Percentiles rank a stretch among this genome's conserved stretches.
phyloP scores from a whole-genome alignment of 2,888 invertebrate species.

The Ypsolopha scabrella region DNA sequence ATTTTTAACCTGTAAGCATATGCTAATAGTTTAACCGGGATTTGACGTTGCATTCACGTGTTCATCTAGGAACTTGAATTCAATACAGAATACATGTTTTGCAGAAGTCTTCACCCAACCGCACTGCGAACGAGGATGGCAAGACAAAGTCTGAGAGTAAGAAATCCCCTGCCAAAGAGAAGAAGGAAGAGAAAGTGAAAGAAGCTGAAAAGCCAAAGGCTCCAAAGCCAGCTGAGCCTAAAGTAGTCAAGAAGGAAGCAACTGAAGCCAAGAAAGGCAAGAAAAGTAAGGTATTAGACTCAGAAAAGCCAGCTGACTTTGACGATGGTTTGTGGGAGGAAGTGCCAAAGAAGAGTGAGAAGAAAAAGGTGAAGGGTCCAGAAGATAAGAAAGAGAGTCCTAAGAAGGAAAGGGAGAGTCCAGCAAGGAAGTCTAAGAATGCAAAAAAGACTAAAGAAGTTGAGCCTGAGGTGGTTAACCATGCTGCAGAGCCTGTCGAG shows the following conservation, averaged over 20 bases:
- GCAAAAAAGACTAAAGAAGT: constrained; percentile 42
- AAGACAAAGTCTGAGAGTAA: constrained; percentile 72
- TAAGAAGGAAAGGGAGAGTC: constrained; percentile 61
- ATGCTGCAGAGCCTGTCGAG: constrained; percentile 32
- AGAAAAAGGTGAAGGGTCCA: constrained; percentile 67
- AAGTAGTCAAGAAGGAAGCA: constrained; percentile 52
- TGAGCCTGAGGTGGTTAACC: constrained; percentile 40
- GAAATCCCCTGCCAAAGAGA: constrained; percentile 66
- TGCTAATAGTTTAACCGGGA: constrained; percentile 35
- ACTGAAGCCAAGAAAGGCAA: constrained; percentile 69
- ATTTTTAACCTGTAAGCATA: constrained; percentile 59
- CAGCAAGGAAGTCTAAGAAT: constrained; percentile 51
- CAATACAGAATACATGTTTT: constrained; percentile 12
- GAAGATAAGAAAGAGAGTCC: constrained; percentile 66
- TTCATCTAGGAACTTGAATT: background rate
- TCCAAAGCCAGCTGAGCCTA: constrained; percentile 43
- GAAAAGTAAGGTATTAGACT: constrained; percentile 65
- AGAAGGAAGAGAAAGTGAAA: constrained; percentile 68
- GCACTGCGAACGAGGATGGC: constrained; percentile 67
- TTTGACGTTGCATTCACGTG: constrained; percentile 14
- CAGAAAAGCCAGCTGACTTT: constrained; percentile 78
- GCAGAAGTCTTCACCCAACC: constrained; percentile 74
- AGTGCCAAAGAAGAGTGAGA: constrained; percentile 77
- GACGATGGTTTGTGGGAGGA: constrained; percentile 84
- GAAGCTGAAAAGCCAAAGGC: constrained; percentile 63